phyloP scores from a whole-genome alignment of 2,797 vertebrate genomes.

The Gouania willdenowi region DNA sequence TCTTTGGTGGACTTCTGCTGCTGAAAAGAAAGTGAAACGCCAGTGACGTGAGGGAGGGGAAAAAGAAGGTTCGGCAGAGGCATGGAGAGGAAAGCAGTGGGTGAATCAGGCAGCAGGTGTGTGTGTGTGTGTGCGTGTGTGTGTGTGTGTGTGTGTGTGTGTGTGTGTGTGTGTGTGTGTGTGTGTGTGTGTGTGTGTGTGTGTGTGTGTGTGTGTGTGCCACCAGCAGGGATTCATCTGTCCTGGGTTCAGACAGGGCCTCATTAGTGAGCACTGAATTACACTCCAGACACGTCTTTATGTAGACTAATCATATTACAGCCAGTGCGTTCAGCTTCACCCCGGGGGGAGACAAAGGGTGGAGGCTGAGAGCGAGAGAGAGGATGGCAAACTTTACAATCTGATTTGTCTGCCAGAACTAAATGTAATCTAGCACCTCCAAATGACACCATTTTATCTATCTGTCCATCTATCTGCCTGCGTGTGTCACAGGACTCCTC shows the following conservation, averaged over 20 bases:
- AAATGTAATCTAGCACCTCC: constrained; percentile 80
- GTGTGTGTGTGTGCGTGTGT: constrained; percentile 69
- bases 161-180: constrained; percentile 69
- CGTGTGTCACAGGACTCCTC: constrained; percentile 43
- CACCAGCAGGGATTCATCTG: constrained; percentile 67
- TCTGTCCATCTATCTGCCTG: constrained; percentile 65
- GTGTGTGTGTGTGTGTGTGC: constrained; percentile 67
- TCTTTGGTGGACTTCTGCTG: constrained; percentile 1
- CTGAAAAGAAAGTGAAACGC: constrained; percentile 18
- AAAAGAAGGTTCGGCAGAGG: constrained; percentile 11
- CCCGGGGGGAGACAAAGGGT: constrained; percentile 30
- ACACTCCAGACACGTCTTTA: constrained; percentile 85
- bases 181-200: constrained; percentile 69
- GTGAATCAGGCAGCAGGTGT: constrained; percentile 56
- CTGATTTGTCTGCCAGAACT: constrained; percentile 83
- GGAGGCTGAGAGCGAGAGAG: no score
- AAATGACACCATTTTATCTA: constrained; percentile 85
- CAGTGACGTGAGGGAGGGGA: constrained; percentile 3
- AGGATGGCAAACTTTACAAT: constrained; percentile 75
- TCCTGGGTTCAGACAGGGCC: constrained; percentile 79
- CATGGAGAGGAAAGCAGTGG: constrained; percentile 11
- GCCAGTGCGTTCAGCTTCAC: constrained; percentile 68
- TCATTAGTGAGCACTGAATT: constrained; percentile 88
- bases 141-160: constrained; percentile 67
- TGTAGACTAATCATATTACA: constrained; percentile 86